Evolutionary conservation across 2,797 vertebrate genomes (phyloP), one percentile per base, ranked within the genome.

Genomic region (Sebastes trivittatus): DNA sequence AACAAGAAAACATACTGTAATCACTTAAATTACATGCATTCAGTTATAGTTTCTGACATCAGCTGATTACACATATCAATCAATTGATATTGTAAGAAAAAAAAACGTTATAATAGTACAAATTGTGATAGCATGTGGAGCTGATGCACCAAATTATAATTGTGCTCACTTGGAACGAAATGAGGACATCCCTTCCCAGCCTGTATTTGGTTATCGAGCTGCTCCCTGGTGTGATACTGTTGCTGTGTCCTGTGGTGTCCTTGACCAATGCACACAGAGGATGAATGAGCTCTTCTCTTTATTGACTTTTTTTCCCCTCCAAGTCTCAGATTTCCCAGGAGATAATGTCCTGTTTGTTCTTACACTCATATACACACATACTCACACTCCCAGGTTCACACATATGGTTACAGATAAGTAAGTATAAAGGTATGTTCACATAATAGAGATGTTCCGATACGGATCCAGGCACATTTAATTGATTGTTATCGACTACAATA

Each of bases 271-370:
- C 58, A 10, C 63, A 32, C 32, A 1, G 27, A 58, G 27, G 64
- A 83, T 77, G 29, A 74, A 83, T 67, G 73, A 83, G 74, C 55
- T 80, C 60, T 66, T 71, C 68, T 75, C 34, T 62, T 36, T 75
- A 83, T 75, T 62, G 84, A 78, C 72, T 83, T 64, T 13, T 16
- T 25, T 20, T 58, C 18, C 18, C 46, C 64, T 77, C 59, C 59
- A 46, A 32, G 63, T 20, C 84, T 77, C 30, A 78, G 83, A 85
- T 81, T 77, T 74, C 78, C 36, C 78, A 4, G 7, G 78, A 81
- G 78, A 78, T 78, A 85, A 70, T n/a, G 65, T 74, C 38, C 63
- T 27, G 56, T 68, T 69, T 67, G 58, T 74, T 52, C 70, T 22
- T 16, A 64, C 27, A 56, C 55, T 4, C 34, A 52, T 18, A 81